Percentiles rank a stretch among this genome's conserved stretches.
Conservation (phyloP, 2,113 vertebrate species). For the Triplophysa dalaica region DNA sequence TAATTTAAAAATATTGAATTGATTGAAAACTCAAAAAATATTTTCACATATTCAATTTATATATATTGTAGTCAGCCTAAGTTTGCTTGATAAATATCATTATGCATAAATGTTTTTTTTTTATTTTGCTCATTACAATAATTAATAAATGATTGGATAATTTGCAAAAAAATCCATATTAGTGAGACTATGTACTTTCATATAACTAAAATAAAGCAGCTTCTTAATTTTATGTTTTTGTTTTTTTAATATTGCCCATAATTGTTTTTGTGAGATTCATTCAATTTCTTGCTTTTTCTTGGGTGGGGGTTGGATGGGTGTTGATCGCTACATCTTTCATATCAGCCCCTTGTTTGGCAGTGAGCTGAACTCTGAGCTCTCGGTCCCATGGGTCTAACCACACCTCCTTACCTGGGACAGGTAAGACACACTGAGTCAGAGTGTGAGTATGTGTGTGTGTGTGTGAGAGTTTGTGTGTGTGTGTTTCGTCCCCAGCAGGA, state of each 20-base stretch:
- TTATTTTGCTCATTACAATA: not conserved
- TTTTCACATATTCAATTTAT: too few relatives aligned
- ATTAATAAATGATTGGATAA: too few relatives aligned
- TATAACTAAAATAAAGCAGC: too few relatives aligned
- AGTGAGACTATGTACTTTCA: too few relatives aligned
- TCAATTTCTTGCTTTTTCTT: not conserved
- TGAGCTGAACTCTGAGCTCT: slow-evolving; percentile 11
- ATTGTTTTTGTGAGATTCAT: not conserved
- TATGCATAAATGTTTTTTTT: not conserved
- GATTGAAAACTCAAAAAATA: too few relatives aligned
- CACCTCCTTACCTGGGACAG: slow-evolving; percentile 39
- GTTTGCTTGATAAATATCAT: not conserved
- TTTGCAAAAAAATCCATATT: too few relatives aligned
- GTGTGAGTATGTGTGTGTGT: slow-evolving; percentile 20
- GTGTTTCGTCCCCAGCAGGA: slow-evolving; percentile 73
- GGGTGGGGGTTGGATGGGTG: not conserved
- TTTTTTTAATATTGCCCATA: too few relatives aligned
- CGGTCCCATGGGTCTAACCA: slow-evolving; percentile 49
- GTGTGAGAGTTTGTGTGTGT: slow-evolving; percentile 47
- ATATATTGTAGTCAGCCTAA: too few relatives aligned
- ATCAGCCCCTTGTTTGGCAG: slow-evolving; percentile 25
- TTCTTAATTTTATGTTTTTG: too few relatives aligned
- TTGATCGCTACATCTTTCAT: slow-evolving; percentile 16
- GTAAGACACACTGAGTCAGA: slow-evolving; percentile 19
- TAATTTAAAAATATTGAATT: too few relatives aligned